Percentiles rank a stretch among this genome's conserved stretches.
These are phyloP conservation scores for Gobius niger DNA, from an alignment of 2,113 vertebrate species.

Conservation along the genomic window DNA sequence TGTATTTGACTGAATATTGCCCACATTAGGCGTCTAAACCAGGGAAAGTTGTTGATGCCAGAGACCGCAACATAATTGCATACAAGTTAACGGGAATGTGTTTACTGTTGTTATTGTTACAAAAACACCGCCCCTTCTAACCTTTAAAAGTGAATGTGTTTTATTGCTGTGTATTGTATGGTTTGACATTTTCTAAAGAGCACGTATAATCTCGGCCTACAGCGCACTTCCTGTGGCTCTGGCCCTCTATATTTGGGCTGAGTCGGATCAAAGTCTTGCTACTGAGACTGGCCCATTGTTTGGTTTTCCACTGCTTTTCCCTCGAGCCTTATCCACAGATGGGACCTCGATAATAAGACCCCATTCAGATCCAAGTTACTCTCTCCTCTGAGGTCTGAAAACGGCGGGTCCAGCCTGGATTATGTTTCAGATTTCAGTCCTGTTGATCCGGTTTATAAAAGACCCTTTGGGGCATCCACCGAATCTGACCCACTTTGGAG, in stretches of 20 bases:
- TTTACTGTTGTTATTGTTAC: neutral
- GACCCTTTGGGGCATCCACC: conserved; percentile 4
- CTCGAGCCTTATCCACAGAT: neutral
- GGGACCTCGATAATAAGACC: conserved; percentile 1
- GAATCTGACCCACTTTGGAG: neutral
- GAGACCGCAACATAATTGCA: too few relatives aligned
- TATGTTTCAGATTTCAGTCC: neutral
- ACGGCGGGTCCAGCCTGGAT: neutral
- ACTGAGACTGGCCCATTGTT: conserved; percentile 5
- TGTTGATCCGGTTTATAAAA: conserved; percentile 6
- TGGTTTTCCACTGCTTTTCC: conserved; percentile 7
- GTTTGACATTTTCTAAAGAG: conserved; percentile 5
- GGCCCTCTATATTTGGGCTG: conserved; percentile 1
- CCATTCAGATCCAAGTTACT: neutral
- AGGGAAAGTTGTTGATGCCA: too few relatives aligned
- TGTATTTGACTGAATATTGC: too few relatives aligned
- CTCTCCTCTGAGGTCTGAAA: neutral
- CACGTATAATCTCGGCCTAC: neutral
- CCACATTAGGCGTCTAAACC: too few relatives aligned
- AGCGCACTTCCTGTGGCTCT: conserved; percentile 2
- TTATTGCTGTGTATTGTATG: neutral
- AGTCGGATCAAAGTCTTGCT: conserved; percentile 5
- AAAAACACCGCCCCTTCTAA: neutral
- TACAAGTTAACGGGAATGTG: too few relatives aligned
- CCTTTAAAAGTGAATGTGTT: neutral